A percentile compares a stretch with the other conserved stretches of the same genome.
These are phyloP conservation scores for Paraescarpia echinospica DNA, from an alignment of 1,140 invertebrate species.

Conservation along the genomic window DNA sequence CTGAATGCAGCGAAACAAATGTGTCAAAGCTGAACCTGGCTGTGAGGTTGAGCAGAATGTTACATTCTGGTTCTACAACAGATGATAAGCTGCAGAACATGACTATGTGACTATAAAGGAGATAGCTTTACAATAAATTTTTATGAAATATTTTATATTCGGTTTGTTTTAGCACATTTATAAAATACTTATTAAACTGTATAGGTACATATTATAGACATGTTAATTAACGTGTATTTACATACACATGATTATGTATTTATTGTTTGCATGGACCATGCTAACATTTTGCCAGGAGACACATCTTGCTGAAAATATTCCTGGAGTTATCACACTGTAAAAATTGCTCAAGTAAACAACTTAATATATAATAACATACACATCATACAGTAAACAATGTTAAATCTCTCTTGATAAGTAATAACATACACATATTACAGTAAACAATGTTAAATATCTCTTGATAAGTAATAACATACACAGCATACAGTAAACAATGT, in stretches of 20 bases:
- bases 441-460: no score
- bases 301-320: slow-evolving; percentile 1
- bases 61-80: slow-evolving; percentile 49
- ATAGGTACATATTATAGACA: not conserved
- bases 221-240: no score
- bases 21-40: slow-evolving; percentile 43
- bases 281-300: not conserved
- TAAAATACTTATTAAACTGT: not conserved
- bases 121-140: not conserved
- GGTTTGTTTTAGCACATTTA: not conserved
- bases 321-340: not conserved
- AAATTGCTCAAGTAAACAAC: not conserved
- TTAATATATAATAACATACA: not conserved
- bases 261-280: not conserved
- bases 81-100: not conserved
- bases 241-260: not conserved
- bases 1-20: slow-evolving; percentile 53
- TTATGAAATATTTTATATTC: no score
- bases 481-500: no score
- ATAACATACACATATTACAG: no score
- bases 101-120: not conserved
- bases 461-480: slow-evolving; percentile 2
- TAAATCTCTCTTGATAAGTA: not conserved
- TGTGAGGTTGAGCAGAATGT: slow-evolving; percentile 41
- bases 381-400: no score